Conservation (phyloP, 92 coral and sea anemone genomes). For the Scolanthus callimorphus region DNA sequence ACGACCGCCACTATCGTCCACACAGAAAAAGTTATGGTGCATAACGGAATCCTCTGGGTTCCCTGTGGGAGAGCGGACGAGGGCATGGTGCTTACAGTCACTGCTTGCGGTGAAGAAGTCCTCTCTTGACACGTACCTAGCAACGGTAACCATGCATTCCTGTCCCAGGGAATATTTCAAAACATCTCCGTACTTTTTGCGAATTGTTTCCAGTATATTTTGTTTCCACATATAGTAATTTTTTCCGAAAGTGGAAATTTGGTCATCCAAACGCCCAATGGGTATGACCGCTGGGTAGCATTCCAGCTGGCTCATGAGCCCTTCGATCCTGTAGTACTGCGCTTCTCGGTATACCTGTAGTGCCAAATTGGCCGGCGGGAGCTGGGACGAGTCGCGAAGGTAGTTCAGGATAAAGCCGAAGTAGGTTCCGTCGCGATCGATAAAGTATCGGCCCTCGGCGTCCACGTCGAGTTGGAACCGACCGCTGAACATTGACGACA, state of each 20-base stretch:
- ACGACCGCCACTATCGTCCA: slow-evolving; percentile 51
- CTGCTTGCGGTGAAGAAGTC: slow-evolving; percentile 44
- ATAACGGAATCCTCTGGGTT: slow-evolving; percentile 13
- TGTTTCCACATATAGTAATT: slow-evolving; percentile 65
- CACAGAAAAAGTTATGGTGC: slow-evolving; percentile 59
- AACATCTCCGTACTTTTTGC: slow-evolving; percentile 53
- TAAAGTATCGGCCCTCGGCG: slow-evolving; percentile 74
- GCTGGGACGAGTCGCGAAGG: slow-evolving; percentile 77
- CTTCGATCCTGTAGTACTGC: slow-evolving; percentile 63
- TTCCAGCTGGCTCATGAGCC: slow-evolving; percentile 65
- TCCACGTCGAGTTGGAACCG: slow-evolving; percentile 67
- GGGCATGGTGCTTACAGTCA: slow-evolving; percentile 25
- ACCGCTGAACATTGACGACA: slow-evolving; percentile 91
- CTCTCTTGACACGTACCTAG: slow-evolving; percentile 50
- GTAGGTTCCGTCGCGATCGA: slow-evolving; percentile 87
- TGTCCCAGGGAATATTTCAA: slow-evolving; percentile 63
- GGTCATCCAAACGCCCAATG: slow-evolving; percentile 48
- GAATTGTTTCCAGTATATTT: slow-evolving; percentile 35
- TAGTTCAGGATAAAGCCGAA: slow-evolving; percentile 79
- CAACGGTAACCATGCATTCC: slow-evolving; percentile 57
- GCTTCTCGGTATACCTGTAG: slow-evolving; percentile 91
- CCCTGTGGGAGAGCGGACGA: slow-evolving; percentile 1
- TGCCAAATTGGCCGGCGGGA: slow-evolving; percentile 68
- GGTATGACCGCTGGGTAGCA: slow-evolving; percentile 64
- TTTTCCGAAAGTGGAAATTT: slow-evolving; percentile 42